Evolutionary conservation across 2,888 invertebrate genomes (phyloP).

Genomic region (Caenorhabditis doughertyi): DNA sequence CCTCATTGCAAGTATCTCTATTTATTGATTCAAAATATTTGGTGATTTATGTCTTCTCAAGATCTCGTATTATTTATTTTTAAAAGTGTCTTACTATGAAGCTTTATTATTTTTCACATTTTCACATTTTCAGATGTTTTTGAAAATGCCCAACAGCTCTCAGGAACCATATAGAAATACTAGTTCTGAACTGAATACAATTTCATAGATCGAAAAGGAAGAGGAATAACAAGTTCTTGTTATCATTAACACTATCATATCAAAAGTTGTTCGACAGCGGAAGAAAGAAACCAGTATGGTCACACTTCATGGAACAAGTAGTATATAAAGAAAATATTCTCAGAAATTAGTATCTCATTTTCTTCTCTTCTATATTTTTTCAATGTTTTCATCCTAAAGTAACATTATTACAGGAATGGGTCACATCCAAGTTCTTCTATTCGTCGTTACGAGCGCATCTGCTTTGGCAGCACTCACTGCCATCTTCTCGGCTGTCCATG

Average conservation of each 20-base stretch:
- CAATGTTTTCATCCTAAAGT: neutral
- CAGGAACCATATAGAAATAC: too few species aligned
- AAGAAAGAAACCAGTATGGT: slow-evolving; percentile 40
- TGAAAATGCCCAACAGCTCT: too few species aligned
- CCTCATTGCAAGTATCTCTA: slow-evolving; percentile 25
- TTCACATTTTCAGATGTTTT: neutral
- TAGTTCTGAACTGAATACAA: slow-evolving; percentile 15
- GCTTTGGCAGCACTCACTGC: slow-evolving; percentile 59
- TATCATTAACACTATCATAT: slow-evolving; percentile 35
- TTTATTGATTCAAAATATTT: slow-evolving; percentile 23
- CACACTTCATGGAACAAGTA: slow-evolving; percentile 33
- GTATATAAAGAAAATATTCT: slow-evolving; percentile 33
- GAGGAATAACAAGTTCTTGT: slow-evolving; percentile 41
- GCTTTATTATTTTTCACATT: neutral
- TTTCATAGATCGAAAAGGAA: slow-evolving; percentile 19
- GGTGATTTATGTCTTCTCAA: neutral
- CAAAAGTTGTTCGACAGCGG: slow-evolving; percentile 29
- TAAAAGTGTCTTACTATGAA: slow-evolving; percentile 2
- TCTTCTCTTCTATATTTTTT: neutral
- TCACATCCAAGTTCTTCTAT: slow-evolving; percentile 63
- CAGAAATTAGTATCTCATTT: neutral
- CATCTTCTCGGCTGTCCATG: slow-evolving; percentile 59
- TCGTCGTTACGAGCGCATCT: slow-evolving; percentile 58
- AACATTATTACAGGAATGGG: slow-evolving; percentile 50
- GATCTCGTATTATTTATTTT: neutral